A percentile compares a stretch with the other conserved stretches of the same genome.
These are phyloP conservation scores for Pelobates fuscus DNA, from an alignment of 2,113 vertebrate genomes.

Conservation along the genomic window DNA sequence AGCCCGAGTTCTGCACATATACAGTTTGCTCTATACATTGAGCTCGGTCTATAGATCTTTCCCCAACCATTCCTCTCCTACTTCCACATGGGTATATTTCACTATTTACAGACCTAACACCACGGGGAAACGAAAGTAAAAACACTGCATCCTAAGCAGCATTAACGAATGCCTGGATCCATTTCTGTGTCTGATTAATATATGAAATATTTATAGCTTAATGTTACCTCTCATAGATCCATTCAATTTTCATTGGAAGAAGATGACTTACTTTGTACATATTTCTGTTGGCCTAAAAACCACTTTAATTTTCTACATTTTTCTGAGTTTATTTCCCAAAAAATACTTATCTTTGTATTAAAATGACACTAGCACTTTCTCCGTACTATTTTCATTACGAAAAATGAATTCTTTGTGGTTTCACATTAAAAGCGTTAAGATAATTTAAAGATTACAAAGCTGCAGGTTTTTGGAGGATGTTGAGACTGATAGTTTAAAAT, in stretches of 20 bases:
- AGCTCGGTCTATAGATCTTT: no score
- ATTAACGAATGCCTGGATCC: no score
- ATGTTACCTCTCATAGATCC: conserved; percentile 59
- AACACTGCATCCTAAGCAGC: no score
- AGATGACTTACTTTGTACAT: conserved; percentile 60
- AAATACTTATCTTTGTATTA: conserved; percentile 72
- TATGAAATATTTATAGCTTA: conserved; percentile 73
- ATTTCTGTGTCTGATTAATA: conserved; percentile 57
- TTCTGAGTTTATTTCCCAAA: conserved; percentile 68
- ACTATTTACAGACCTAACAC: no score
- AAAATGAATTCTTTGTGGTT: conserved; percentile 74
- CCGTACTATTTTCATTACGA: conserved; percentile 75
- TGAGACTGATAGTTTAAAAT: no score
- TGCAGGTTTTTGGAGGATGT: no score
- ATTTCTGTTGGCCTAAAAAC: conserved; percentile 68
- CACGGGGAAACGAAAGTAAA: no score
- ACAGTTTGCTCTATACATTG: no score
- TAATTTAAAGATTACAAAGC: not conserved
- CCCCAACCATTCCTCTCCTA: no score
- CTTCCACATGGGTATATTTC: no score
- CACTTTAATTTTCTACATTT: conserved; percentile 71
- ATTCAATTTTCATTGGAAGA: conserved; percentile 63
- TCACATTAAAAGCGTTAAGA: conserved; percentile 58
- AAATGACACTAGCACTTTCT: conserved; percentile 71
- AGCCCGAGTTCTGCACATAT: no score